Evolutionary conservation across 2,797 vertebrate genomes (phyloP).

Genomic region (Tinamus major): DNA sequence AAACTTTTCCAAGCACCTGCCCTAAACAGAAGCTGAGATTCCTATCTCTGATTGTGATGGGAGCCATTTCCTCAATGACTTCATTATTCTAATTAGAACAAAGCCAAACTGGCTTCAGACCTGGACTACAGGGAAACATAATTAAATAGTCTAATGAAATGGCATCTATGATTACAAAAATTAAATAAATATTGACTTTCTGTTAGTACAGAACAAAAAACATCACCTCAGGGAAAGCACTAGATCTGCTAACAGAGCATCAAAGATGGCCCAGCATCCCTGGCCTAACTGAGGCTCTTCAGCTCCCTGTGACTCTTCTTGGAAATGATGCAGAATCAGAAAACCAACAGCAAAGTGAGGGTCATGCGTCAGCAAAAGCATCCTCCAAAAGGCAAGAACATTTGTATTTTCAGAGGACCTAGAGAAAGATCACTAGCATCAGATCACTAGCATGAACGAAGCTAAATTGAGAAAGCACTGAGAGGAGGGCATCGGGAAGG

Average conservation of each 20-base stretch:
- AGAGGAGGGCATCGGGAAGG: background rate
- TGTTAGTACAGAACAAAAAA: background rate
- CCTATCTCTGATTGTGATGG: background rate
- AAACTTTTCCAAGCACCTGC: background rate
- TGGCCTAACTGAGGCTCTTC: background rate
- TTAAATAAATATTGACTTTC: background rate
- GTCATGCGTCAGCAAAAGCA: background rate
- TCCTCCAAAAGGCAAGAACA: background rate
- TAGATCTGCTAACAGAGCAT: background rate
- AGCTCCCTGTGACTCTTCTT: background rate
- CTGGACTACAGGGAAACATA: background rate
- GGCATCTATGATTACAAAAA: background rate
- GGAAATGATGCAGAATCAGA: background rate
- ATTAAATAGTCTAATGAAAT: conserved; percentile 37
- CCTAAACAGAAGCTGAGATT: background rate
- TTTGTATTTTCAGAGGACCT: background rate
- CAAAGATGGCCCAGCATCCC: background rate
- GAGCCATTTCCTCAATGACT: background rate
- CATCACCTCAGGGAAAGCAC: background rate
- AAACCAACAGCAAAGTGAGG: background rate
- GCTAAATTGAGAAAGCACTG: background rate
- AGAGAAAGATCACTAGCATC: background rate
- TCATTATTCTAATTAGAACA: conserved; percentile 22
- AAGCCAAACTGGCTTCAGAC: background rate
- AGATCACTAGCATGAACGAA: background rate